Evolutionary conservation across 2,888 invertebrate species (phyloP).

Genomic region (Eristalis arbustorum): DNA sequence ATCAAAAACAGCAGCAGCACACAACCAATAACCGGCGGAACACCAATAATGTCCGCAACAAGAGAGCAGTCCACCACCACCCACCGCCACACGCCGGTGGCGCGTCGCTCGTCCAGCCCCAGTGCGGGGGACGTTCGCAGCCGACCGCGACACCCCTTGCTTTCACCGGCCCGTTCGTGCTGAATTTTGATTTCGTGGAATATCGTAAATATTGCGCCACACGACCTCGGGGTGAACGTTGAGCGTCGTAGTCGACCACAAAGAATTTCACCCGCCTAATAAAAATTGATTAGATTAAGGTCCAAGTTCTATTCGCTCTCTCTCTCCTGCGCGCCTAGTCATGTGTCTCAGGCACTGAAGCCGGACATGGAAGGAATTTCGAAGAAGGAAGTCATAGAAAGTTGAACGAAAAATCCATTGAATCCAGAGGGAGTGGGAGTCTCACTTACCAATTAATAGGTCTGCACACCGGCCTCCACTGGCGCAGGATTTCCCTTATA

Average conservation of each 20-base stretch:
- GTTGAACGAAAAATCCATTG: conserved; percentile 23
- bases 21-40: conserved; percentile 55
- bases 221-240: neutral
- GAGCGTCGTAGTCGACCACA: neutral
- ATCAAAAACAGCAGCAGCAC: conserved; percentile 61
- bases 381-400: conserved; percentile 14
- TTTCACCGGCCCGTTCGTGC: conserved; percentile 39
- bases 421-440: conserved; percentile 1
- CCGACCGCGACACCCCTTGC: conserved; percentile 22
- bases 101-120: neutral
- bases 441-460: neutral
- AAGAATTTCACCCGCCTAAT: conserved; percentile 34
- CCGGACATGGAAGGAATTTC: neutral
- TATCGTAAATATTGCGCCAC: conserved; percentile 52
- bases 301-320: neutral
- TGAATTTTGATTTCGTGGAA: conserved; percentile 54
- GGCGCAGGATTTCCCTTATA: neutral
- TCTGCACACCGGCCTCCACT: neutral
- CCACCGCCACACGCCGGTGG: neutral
- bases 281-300: conserved; percentile 63
- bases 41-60: conserved; percentile 22
- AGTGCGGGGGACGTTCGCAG: conserved; percentile 14
- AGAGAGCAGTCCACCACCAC: neutral
- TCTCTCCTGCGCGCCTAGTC: neutral
- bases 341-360: neutral